A percentile compares a stretch with the other conserved stretches of the same genome.
These are phyloP conservation scores for Sarcophaga subvicina DNA, from an alignment of 2,888 invertebrate species.

Conservation along the genomic window DNA sequence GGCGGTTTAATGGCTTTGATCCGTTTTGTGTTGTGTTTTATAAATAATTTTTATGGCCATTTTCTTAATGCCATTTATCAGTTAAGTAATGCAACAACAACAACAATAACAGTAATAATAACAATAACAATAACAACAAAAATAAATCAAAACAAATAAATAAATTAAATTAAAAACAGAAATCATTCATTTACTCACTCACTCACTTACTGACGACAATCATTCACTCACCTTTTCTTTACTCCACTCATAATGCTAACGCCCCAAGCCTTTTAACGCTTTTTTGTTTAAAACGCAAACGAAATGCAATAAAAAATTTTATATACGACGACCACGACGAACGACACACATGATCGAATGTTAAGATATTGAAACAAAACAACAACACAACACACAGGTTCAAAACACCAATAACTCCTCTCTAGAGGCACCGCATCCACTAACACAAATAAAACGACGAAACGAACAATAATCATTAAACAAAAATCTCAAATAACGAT, in stretches of 20 bases:
- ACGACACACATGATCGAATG: conserved; percentile 57
- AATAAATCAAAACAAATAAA: conserved; percentile 24
- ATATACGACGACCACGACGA: conserved; percentile 47
- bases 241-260: background rate
- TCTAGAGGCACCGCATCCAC: conserved; percentile 41
- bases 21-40: conserved; percentile 28
- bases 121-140: background rate
- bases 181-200: conserved; percentile 52
- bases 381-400: conserved; percentile 12
- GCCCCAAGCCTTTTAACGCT: conserved; percentile 38
- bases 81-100: conserved; percentile 36
- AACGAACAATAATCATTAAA: conserved; percentile 59
- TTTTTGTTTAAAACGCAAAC: conserved; percentile 32
- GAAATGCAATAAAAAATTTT: conserved; percentile 65
- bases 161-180: conserved; percentile 17
- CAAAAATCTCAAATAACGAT: conserved; percentile 57
- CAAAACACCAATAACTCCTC: conserved; percentile 38
- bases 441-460: background rate
- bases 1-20: conserved; percentile 59
- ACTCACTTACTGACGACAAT: too few species aligned
- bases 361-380: conserved; percentile 45
- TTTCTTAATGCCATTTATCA: conserved; percentile 8
- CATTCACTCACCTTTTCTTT: conserved; percentile 51
- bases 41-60: conserved; percentile 42
- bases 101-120: conserved; percentile 28